These are phyloP conservation scores for Austrofundulus limnaeus DNA, from an alignment of 2,113 vertebrate genomes.

Conservation along the genomic window DNA sequence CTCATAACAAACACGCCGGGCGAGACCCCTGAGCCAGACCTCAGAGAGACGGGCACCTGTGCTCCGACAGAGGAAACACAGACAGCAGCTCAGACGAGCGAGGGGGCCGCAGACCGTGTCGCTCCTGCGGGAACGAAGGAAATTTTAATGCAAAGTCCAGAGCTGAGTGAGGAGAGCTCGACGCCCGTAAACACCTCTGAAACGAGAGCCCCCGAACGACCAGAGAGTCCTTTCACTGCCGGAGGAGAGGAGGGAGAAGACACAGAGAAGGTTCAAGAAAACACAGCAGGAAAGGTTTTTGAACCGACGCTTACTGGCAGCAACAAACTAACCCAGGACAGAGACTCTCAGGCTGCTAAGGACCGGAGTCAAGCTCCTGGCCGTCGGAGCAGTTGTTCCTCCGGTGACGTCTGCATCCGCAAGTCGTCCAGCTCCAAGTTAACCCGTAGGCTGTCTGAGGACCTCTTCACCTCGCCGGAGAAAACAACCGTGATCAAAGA, in stretches of 20 bases:
- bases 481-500: conserved; percentile 12
- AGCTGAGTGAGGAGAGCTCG: not conserved
- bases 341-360: not conserved
- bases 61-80: conserved; percentile 30
- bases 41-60: not conserved
- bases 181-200: conserved; percentile 10
- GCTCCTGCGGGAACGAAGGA: conserved; percentile 9
- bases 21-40: not conserved
- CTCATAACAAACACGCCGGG: conserved; percentile 1
- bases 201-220: not conserved
- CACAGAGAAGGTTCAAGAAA: conserved; percentile 18
- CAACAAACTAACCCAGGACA: conserved; percentile 8
- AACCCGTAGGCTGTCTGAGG: conserved; percentile 70
- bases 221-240: not conserved
- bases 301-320: too few relatives aligned
- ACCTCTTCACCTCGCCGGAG: conserved; percentile 71
- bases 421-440: conserved; percentile 62
- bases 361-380: not conserved
- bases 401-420: conserved; percentile 62
- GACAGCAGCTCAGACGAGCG: not conserved
- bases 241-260: conserved; percentile 4
- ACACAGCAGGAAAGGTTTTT: conserved; percentile 6
- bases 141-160: not conserved
- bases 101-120: conserved; percentile 3
- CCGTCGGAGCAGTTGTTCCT: conserved; percentile 30